These are phyloP conservation scores for Triplophysa tibetana DNA, from an alignment of 2,113 vertebrate genomes.

Conservation along the genomic window DNA sequence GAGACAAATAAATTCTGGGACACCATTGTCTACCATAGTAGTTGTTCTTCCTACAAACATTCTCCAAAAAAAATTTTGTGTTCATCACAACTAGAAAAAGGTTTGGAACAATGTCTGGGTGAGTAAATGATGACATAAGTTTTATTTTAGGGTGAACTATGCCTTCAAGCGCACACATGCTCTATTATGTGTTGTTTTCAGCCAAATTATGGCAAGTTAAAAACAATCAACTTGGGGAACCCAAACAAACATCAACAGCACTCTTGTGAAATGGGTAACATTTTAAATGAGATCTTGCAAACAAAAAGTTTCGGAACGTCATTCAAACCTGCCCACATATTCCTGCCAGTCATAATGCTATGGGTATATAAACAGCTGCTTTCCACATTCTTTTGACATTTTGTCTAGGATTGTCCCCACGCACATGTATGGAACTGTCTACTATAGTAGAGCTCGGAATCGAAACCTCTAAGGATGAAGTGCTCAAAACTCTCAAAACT, in stretches of 20 bases:
- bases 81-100: too few species aligned
- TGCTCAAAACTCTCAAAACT: constrained; percentile 28
- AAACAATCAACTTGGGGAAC: not conserved
- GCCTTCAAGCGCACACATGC: not conserved
- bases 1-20: too few species aligned
- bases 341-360: not conserved
- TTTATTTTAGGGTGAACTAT: not conserved
- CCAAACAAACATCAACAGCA: not conserved
- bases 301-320: constrained; percentile 5
- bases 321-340: constrained; percentile 4
- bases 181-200: constrained; percentile 5
- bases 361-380: constrained; percentile 23
- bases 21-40: too few species aligned
- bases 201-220: constrained; percentile 10
- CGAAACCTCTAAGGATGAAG: constrained; percentile 24
- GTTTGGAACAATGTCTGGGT: too few species aligned
- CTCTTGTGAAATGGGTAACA: not conserved
- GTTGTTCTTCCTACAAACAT: too few species aligned
- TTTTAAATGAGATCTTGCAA: not conserved
- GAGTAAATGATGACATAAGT: too few species aligned
- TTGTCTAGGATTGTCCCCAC: constrained; percentile 1
- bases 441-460: not conserved
- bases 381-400: constrained; percentile 12
- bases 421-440: constrained; percentile 5
- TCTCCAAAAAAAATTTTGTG: too few species aligned